Evolutionary conservation across 2,113 vertebrate genomes (phyloP).

Genomic region (Stictonetta naevosa): DNA sequence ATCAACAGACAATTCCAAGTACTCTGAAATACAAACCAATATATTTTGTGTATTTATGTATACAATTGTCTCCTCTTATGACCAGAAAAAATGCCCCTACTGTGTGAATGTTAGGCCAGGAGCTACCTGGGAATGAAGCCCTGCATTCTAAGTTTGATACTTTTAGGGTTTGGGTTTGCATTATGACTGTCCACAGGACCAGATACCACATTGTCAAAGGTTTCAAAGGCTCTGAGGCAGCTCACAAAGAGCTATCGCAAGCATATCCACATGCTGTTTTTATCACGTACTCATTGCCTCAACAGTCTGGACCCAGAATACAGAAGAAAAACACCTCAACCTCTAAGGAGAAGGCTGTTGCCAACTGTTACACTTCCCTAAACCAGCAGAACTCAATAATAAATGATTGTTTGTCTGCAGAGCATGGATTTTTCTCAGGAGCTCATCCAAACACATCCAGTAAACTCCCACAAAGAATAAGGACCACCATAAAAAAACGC

Average conservation of each 20-base stretch:
- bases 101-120: neutral
- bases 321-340: neutral
- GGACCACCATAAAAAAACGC: neutral
- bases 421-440: neutral
- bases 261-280: neutral
- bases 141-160: neutral
- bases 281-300: neutral
- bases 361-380: neutral
- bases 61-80: neutral
- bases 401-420: neutral
- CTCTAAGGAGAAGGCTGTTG: neutral
- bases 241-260: neutral
- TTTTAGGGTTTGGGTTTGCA: neutral
- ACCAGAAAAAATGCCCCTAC: neutral
- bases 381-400: neutral
- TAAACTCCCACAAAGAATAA: neutral
- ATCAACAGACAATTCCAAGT: neutral
- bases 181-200: neutral
- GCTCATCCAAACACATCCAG: neutral
- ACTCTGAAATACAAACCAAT: neutral
- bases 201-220: neutral
- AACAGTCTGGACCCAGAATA: neutral
- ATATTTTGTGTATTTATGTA: neutral
- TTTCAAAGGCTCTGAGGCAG: neutral
- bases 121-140: neutral